A percentile compares a stretch with the other conserved stretches of the same genome.
Conservation (phyloP, 64 coral and sea anemone species). For the Porites lutea region DNA sequence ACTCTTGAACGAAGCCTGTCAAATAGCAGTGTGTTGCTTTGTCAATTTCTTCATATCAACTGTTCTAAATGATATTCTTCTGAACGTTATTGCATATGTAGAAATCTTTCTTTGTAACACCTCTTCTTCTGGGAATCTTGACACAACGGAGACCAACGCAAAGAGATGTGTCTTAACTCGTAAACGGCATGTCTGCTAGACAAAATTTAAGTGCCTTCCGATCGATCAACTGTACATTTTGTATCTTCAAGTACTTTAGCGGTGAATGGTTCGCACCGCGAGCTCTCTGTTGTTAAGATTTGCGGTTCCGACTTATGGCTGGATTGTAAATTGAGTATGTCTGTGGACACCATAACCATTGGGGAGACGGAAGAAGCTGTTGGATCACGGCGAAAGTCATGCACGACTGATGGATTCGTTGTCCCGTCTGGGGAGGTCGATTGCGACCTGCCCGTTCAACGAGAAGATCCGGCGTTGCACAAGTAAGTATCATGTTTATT, state of each 20-base stretch:
- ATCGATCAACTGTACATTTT: slow-evolving; percentile 24
- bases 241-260: not conserved
- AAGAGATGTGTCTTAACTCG: not conserved
- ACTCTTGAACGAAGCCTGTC: not conserved
- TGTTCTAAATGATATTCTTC: not conserved
- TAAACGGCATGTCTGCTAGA: slow-evolving; percentile 1
- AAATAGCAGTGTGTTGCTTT: not conserved
- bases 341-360: not conserved
- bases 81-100: not conserved
- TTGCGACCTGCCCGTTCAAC: slow-evolving; percentile 9
- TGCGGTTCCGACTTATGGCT: slow-evolving; percentile 28
- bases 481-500: slow-evolving; percentile 18
- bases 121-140: not conserved
- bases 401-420: slow-evolving; percentile 16
- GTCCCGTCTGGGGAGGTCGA: slow-evolving; percentile 19
- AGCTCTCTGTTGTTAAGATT: slow-evolving; percentile 22
- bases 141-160: not conserved
- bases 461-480: not conserved
- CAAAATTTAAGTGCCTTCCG: not conserved
- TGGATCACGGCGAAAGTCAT: not conserved
- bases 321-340: slow-evolving; percentile 36
- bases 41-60: slow-evolving; percentile 4
- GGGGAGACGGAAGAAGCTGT: not conserved
- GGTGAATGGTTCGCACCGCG: slow-evolving; percentile 3
- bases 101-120: not conserved